phyloP scores from a whole-genome alignment of 1,140 invertebrate species.

The Glossosoma conforme region DNA sequence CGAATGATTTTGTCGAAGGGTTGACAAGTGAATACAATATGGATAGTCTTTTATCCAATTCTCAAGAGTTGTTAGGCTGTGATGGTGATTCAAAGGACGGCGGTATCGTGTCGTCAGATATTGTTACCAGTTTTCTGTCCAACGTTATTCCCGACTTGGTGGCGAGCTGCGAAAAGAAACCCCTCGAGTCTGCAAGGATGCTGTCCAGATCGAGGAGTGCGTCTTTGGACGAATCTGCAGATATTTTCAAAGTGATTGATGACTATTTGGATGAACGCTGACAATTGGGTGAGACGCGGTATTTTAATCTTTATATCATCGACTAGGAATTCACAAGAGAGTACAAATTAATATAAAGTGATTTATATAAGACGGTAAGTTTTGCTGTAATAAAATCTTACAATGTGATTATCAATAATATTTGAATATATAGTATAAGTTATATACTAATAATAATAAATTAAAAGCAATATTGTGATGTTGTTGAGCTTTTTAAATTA shows the following conservation, averaged over 20 bases:
- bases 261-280: conserved; percentile 13
- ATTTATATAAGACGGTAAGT: neutral
- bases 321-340: too few relatives aligned
- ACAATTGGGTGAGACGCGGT: neutral
- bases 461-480: too few relatives aligned
- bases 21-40: too few relatives aligned
- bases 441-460: too few relatives aligned
- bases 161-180: conserved; percentile 17
- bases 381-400: neutral
- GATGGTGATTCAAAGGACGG: too few relatives aligned
- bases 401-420: neutral
- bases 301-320: neutral
- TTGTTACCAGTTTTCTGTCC: conserved; percentile 5
- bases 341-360: conserved; percentile 6
- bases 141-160: conserved; percentile 20
- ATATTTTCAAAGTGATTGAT: conserved; percentile 16
- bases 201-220: neutral
- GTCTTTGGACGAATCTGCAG: conserved; percentile 12
- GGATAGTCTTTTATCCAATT: too few relatives aligned
- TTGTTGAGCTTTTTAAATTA: too few relatives aligned
- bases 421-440: too few relatives aligned
- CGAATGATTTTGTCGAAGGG: too few relatives aligned
- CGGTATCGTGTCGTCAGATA: too few relatives aligned
- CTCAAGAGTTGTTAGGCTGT: too few relatives aligned
- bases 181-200: neutral